Percentiles rank a stretch among this genome's conserved stretches.
Evolutionary conservation across 2,888 invertebrate genomes (phyloP).

Genomic region (Dorcus parallelipipedus): DNA sequence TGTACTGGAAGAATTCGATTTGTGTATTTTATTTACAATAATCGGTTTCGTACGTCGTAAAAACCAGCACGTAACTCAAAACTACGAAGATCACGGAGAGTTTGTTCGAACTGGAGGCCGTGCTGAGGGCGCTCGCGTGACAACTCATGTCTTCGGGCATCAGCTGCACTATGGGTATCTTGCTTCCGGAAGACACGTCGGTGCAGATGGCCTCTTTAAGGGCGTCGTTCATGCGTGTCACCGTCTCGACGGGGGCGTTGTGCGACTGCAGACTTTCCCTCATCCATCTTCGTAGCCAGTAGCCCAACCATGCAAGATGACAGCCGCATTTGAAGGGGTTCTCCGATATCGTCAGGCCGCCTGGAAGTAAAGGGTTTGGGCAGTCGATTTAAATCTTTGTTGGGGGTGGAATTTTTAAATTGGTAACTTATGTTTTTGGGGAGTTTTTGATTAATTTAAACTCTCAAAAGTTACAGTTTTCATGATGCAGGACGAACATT

Average conservation of each 20-base stretch:
- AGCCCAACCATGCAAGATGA: slow-evolving; percentile 84
- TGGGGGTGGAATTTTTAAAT: no score
- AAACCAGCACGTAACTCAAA: slow-evolving; percentile 27
- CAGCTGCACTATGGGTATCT: slow-evolving; percentile 67
- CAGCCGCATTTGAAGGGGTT: slow-evolving; percentile 87
- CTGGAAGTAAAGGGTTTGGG: slow-evolving; percentile 48
- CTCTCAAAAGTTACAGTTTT: no score
- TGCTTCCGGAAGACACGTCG: slow-evolving; percentile 60
- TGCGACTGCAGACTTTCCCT: slow-evolving; percentile 79
- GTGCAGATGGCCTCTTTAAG: slow-evolving; percentile 70
- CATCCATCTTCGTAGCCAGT: slow-evolving; percentile 86
- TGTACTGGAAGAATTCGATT: no score
- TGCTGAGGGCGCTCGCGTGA: slow-evolving; percentile 80
- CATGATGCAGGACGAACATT: no score
- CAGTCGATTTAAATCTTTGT: no score
- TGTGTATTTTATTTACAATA: no score
- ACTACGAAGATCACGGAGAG: slow-evolving; percentile 35
- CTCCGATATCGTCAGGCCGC: slow-evolving; percentile 77
- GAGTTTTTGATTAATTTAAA: no score
- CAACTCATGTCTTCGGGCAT: slow-evolving; percentile 78
- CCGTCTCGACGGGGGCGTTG: slow-evolving; percentile 52
- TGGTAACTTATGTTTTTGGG: no score
- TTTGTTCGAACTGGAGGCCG: slow-evolving; percentile 36
- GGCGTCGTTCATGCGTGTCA: slow-evolving; percentile 49
- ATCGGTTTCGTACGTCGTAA: slow-evolving; percentile 11